phyloP scores from a whole-genome alignment of 2,113 vertebrate genomes.

The Zapornia atra region DNA sequence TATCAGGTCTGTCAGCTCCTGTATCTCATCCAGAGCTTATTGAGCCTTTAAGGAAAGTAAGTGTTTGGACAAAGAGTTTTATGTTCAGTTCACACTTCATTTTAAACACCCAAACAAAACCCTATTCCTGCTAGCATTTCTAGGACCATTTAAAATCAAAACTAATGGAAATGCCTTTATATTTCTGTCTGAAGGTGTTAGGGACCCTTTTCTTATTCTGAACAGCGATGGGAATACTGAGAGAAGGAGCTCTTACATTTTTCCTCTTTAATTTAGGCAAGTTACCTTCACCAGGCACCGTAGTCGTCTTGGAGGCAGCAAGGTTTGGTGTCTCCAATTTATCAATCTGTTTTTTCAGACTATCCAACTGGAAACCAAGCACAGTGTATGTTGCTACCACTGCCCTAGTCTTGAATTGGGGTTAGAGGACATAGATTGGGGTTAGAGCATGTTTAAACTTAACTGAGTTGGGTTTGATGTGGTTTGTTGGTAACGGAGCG shows the following conservation, averaged over 20 bases:
- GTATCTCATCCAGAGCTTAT: background rate
- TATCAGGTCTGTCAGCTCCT: background rate
- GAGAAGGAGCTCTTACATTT: background rate
- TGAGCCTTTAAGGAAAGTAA: background rate
- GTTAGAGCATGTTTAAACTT: background rate
- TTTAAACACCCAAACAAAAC: background rate
- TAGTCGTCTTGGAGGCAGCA: background rate
- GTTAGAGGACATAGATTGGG: no score
- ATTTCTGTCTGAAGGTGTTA: background rate
- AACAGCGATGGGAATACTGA: background rate
- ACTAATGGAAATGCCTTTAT: background rate
- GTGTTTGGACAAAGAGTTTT: background rate
- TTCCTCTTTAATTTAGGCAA: background rate
- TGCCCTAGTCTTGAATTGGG: background rate
- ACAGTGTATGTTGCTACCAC: background rate
- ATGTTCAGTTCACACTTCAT: background rate
- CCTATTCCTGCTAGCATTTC: background rate
- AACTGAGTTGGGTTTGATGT: background rate
- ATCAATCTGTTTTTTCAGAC: background rate
- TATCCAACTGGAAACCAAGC: background rate
- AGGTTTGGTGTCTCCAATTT: background rate
- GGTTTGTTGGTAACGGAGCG: background rate
- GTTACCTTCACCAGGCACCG: background rate
- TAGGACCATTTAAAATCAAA: background rate
- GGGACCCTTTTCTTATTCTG: background rate